These are phyloP conservation scores for Triplophysa rosa DNA, from an alignment of 2,113 vertebrate species.

Conservation along the genomic window DNA sequence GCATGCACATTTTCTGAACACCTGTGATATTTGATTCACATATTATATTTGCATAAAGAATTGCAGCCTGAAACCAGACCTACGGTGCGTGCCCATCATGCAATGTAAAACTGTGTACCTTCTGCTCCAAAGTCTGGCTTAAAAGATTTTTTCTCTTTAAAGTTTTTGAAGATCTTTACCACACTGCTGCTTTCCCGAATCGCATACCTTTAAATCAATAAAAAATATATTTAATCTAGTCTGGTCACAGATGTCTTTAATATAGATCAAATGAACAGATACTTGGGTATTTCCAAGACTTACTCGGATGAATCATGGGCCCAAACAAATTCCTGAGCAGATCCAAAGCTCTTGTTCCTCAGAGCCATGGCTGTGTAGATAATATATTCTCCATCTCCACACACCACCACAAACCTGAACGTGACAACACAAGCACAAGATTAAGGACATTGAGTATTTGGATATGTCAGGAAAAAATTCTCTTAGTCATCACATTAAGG, in stretches of 20 bases:
- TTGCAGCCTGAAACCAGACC: background rate
- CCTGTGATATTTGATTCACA: too few relatives aligned
- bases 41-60: background rate
- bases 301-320: constrained; percentile 99
- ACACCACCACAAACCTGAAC: constrained; percentile 91
- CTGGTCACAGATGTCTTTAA: too few relatives aligned
- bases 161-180: constrained; percentile 99
- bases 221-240: background rate
- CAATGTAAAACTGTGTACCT: constrained; percentile 69
- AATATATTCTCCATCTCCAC: constrained; percentile 97
- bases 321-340: constrained; percentile 98
- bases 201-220: constrained; percentile 79
- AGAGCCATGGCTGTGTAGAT: constrained; percentile 98
- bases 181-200: constrained; percentile 96
- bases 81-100: background rate
- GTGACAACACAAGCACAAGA: constrained; percentile 29
- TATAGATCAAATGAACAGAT: background rate
- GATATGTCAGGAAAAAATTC: too few relatives aligned
- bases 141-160: constrained; percentile 98
- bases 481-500: too few relatives aligned
- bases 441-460: background rate
- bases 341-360: constrained; percentile 98
- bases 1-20: too few relatives aligned
- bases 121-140: constrained; percentile 99
- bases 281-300: constrained; percentile 63